A percentile compares a stretch with the other conserved stretches of the same genome.
Evolutionary conservation across 2,888 invertebrate genomes (phyloP).

Genomic region (Chrysomela aeneicollis): DNA sequence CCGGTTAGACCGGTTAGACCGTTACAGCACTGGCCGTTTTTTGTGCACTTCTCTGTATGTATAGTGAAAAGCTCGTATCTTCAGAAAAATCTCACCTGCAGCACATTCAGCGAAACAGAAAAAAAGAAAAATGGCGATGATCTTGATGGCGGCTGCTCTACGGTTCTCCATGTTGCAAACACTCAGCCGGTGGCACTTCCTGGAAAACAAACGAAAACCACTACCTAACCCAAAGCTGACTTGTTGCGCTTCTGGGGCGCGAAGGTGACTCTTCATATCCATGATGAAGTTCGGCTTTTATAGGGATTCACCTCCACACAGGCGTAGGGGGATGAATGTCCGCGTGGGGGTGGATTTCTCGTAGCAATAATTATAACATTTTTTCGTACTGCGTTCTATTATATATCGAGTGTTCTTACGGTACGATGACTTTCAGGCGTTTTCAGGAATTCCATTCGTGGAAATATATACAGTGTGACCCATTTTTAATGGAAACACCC

Average conservation of each 20-base stretch:
- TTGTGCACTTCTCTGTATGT: too few species aligned
- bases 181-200: not conserved
- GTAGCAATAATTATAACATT: too few species aligned
- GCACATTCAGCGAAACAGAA: constrained; percentile 68
- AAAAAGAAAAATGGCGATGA: constrained; percentile 65
- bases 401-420: too few species aligned
- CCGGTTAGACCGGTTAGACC: too few species aligned
- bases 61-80: not conserved
- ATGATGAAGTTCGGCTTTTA: constrained; percentile 35
- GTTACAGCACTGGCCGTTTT: too few species aligned
- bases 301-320: constrained; percentile 23
- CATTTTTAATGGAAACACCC: too few species aligned
- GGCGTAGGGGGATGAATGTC: not conserved
- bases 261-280: constrained; percentile 22
- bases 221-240: constrained; percentile 10
- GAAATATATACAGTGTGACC: too few species aligned
- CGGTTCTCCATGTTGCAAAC: not conserved
- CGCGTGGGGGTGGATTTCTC: not conserved
- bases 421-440: too few species aligned
- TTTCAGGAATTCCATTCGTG: too few species aligned
- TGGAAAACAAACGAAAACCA: constrained; percentile 14
- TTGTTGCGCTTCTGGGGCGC: constrained; percentile 19
- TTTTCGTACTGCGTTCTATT: not conserved
- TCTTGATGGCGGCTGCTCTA: constrained; percentile 51
- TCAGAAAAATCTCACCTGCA: constrained; percentile 63